Conservation (phyloP, 64 coral and sea anemone species). For the Porites lutea region DNA sequence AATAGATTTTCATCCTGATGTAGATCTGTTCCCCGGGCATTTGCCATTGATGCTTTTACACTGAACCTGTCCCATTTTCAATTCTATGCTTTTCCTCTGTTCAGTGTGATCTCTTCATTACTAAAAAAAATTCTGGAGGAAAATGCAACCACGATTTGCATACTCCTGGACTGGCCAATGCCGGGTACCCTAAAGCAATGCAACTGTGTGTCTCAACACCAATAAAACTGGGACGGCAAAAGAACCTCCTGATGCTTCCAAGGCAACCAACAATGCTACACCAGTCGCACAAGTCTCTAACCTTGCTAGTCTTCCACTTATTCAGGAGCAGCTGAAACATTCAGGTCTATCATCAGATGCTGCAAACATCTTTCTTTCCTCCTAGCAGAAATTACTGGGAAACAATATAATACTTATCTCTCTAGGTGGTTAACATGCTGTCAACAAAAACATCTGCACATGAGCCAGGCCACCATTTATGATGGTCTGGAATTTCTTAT, state of each 20-base stretch:
- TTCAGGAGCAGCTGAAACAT: not conserved
- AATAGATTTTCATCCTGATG: slow-evolving; percentile 9
- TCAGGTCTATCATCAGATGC: not conserved
- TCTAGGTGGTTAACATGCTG: not conserved
- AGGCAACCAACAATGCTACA: not conserved
- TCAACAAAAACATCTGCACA: not conserved
- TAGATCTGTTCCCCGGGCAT: slow-evolving; percentile 55
- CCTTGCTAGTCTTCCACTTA: not conserved
- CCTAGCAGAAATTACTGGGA: not conserved
- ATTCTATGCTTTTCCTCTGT: slow-evolving; percentile 4
- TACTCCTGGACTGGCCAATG: slow-evolving; percentile 21
- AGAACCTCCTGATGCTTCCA: not conserved
- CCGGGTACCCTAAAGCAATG: not conserved
- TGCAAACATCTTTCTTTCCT: not conserved
- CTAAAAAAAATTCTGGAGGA: slow-evolving; percentile 11
- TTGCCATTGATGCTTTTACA: slow-evolving; percentile 48
- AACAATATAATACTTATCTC: not conserved
- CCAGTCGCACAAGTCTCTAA: not conserved
- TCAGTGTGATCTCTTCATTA: slow-evolving; percentile 19
- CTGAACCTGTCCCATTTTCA: not conserved
- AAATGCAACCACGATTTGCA: not conserved
- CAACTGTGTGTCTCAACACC: not conserved
- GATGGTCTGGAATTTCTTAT: not conserved
- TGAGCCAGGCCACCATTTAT: not conserved
- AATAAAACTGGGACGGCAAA: not conserved